These are phyloP conservation scores for Emmelina monodactyla DNA, from an alignment of 2,888 invertebrate species.

Conservation along the genomic window DNA sequence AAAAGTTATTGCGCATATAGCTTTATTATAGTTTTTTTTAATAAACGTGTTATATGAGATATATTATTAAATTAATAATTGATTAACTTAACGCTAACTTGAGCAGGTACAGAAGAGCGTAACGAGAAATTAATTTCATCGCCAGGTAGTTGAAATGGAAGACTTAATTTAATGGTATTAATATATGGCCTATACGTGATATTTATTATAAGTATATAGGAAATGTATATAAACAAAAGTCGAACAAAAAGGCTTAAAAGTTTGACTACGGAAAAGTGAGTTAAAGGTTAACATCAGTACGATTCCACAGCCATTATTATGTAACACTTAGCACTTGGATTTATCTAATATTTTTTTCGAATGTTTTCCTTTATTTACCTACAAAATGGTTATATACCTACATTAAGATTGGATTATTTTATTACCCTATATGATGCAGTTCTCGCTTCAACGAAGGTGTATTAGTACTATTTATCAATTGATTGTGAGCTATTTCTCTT, in stretches of 20 bases:
- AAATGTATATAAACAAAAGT: not conserved
- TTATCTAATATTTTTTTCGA: conserved; percentile 31
- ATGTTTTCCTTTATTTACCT: conserved; percentile 24
- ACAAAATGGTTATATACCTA: conserved; percentile 23
- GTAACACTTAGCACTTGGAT: conserved; percentile 56
- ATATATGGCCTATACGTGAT: conserved; percentile 40
- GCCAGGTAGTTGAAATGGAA: conserved; percentile 54
- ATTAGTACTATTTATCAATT: too few relatives aligned
- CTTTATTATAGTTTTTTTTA: too few relatives aligned
- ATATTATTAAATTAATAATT: conserved; percentile 13
- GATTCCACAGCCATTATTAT: conserved; percentile 62
- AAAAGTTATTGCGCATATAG: too few relatives aligned
- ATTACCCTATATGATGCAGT: conserved; percentile 11
- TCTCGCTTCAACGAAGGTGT: conserved; percentile 1
- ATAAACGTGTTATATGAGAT: not conserved
- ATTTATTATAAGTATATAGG: conserved; percentile 17
- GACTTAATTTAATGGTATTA: conserved; percentile 56
- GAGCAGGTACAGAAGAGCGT: conserved; percentile 43
- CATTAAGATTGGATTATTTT: conserved; percentile 19
- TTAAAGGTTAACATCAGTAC: conserved; percentile 55
- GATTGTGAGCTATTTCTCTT: too few relatives aligned
- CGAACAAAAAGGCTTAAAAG: not conserved
- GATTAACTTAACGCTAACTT: conserved; percentile 34
- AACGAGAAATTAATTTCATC: conserved; percentile 25
- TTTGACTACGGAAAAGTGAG: conserved; percentile 33